These are phyloP conservation scores for Podotricha telesiphe DNA, from an alignment of 2,888 invertebrate species.

Conservation along the genomic window DNA sequence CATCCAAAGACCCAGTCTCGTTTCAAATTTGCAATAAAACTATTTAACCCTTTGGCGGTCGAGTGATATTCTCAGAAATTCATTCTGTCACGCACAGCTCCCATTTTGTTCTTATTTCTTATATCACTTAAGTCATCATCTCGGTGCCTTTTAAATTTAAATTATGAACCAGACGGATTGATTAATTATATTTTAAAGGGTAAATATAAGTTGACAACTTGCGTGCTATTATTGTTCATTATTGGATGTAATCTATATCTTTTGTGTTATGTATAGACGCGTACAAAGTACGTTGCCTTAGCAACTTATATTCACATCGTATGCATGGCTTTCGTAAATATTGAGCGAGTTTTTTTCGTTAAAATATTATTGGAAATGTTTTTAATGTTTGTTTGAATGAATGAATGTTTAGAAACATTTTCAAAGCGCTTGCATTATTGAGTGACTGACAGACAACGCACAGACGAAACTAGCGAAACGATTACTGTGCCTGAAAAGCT, in stretches of 20 bases:
- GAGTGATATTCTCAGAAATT: constrained; percentile 46
- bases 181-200: constrained; percentile 40
- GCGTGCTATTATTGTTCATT: constrained; percentile 6
- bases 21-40: constrained; percentile 33
- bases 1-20: constrained; percentile 15
- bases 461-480: no score
- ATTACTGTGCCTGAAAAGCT: no score
- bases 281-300: not conserved
- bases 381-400: no score
- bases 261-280: not conserved
- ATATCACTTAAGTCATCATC: constrained; percentile 56
- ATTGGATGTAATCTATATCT: constrained; percentile 1
- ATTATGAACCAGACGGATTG: constrained; percentile 51
- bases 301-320: no score
- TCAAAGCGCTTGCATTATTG: no score
- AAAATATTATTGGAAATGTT: no score
- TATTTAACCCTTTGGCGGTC: constrained; percentile 37
- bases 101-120: constrained; percentile 44
- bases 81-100: constrained; percentile 44
- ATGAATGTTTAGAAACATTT: no score
- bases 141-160: constrained; percentile 57
- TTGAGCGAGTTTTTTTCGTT: no score
- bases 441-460: no score
- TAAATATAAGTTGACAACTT: constrained; percentile 29
- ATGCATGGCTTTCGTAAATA: no score